Percentiles rank a stretch among this genome's conserved stretches.
Conservation (phyloP, 2,888 invertebrate species). For the Alviniconcha strummeri region DNA sequence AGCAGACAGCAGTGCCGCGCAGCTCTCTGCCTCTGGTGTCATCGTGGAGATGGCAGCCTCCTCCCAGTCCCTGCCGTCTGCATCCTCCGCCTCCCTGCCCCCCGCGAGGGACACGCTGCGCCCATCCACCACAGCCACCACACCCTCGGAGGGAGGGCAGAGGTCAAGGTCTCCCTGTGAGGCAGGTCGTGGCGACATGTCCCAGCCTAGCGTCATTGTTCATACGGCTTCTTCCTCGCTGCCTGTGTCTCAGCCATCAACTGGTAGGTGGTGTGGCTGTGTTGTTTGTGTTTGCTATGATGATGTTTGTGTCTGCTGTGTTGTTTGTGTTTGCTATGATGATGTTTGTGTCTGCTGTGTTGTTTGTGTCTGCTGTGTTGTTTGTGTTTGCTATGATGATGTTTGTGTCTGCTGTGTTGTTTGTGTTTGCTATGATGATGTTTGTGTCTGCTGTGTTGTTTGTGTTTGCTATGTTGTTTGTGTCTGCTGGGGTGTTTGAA, state of each 20-base stretch:
- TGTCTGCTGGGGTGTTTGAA: neutral
- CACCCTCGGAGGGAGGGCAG: neutral
- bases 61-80: neutral
- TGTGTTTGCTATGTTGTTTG: no score
- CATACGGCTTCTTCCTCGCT: conserved; percentile 62
- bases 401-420: no score
- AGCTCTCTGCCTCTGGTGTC: conserved; percentile 31
- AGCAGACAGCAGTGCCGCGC: neutral
- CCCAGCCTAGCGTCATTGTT: conserved; percentile 71
- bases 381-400: no score
- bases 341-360: no score
- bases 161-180: conserved; percentile 4
- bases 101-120: conserved; percentile 18
- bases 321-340: neutral
- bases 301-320: no score
- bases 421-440: no score
- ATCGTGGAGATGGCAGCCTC: conserved; percentile 32
- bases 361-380: no score
- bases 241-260: conserved; percentile 27
- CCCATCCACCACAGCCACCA: neutral
- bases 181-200: conserved; percentile 40
- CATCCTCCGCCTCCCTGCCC: conserved; percentile 9
- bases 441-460: no score
- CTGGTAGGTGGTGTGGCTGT: conserved; percentile 12
- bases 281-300: no score